Evolutionary conservation across 1,140 invertebrate genomes (phyloP).

Genomic region (Limonius californicus): DNA sequence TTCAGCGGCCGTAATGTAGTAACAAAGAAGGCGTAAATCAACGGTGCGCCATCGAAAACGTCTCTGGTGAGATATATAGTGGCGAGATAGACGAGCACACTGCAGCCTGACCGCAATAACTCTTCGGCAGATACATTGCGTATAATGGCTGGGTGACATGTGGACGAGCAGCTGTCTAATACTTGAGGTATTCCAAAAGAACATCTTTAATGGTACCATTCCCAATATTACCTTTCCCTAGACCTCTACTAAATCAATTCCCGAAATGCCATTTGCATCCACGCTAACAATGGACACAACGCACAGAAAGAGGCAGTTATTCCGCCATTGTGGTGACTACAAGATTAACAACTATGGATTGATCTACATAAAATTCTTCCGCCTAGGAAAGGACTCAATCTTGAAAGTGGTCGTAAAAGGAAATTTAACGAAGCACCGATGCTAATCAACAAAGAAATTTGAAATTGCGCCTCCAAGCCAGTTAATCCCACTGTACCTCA

Average conservation of each 20-base stretch:
- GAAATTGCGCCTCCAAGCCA: no score
- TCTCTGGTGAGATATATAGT: slow-evolving; percentile 29
- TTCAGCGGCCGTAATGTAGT: slow-evolving; percentile 19
- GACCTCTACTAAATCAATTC: neutral
- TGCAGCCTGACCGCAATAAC: slow-evolving; percentile 27
- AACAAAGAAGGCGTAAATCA: slow-evolving; percentile 33
- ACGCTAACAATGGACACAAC: neutral
- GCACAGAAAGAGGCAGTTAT: no score
- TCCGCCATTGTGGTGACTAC: no score
- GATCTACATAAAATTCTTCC: no score
- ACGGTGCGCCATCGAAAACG: slow-evolving; percentile 26
- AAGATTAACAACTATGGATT: no score
- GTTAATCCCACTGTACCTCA: no score
- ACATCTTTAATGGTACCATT: slow-evolving; percentile 2
- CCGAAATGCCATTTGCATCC: neutral
- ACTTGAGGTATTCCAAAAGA: slow-evolving; percentile 12
- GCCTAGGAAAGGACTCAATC: no score
- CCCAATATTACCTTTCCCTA: neutral
- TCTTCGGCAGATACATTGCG: slow-evolving; percentile 26
- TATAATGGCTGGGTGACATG: slow-evolving; percentile 25
- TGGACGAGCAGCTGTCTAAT: slow-evolving; percentile 20
- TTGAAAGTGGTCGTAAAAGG: no score
- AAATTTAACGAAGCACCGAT: no score
- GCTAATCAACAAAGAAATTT: no score
- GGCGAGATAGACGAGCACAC: slow-evolving; percentile 26